Evolutionary conservation across 2,888 invertebrate genomes (phyloP).

Genomic region (Athetis lepigone): DNA sequence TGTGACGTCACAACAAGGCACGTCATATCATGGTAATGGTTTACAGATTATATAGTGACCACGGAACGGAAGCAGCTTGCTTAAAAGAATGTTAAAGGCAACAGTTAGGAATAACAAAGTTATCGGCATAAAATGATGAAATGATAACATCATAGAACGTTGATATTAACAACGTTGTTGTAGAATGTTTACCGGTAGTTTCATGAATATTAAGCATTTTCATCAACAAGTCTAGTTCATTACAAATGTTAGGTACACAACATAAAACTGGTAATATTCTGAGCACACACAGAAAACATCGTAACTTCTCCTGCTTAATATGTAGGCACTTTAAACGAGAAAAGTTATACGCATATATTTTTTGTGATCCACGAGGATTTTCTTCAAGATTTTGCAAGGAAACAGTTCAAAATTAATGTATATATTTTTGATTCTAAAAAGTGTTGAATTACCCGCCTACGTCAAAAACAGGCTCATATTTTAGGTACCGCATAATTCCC

Average conservation of each 20-base stretch:
- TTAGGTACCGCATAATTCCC: constrained; percentile 64
- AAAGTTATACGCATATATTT: constrained; percentile 22
- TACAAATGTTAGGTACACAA: constrained; percentile 30
- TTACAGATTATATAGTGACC: constrained; percentile 17
- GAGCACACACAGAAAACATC: constrained; percentile 40
- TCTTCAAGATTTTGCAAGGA: constrained; percentile 21
- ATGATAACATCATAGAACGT: constrained; percentile 4
- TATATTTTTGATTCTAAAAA: constrained; percentile 51
- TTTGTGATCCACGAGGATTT: constrained; percentile 25
- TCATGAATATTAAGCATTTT: constrained; percentile 21
- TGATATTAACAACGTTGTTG: constrained; percentile 12
- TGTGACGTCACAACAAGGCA: constrained; percentile 29
- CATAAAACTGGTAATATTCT: constrained; percentile 17
- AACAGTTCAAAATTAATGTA: constrained; percentile 38
- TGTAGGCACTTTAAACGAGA: constrained; percentile 29
- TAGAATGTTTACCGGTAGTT: constrained; percentile 26
- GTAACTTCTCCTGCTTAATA: constrained; percentile 33
- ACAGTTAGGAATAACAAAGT: constrained; percentile 16
- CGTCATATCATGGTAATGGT: constrained; percentile 20
- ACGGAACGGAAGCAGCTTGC: constrained; percentile 34
- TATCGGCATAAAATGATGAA: constrained; percentile 1
- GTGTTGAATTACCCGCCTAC: constrained; percentile 50
- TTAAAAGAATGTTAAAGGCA: constrained; percentile 28
- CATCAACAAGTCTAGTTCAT: constrained; percentile 22
- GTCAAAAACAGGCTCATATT: constrained; percentile 60